Evolutionary conservation across 2,888 invertebrate species (phyloP), one percentile per base, ranked within the genome.

Genomic region (Subacronicta megacephala): DNA sequence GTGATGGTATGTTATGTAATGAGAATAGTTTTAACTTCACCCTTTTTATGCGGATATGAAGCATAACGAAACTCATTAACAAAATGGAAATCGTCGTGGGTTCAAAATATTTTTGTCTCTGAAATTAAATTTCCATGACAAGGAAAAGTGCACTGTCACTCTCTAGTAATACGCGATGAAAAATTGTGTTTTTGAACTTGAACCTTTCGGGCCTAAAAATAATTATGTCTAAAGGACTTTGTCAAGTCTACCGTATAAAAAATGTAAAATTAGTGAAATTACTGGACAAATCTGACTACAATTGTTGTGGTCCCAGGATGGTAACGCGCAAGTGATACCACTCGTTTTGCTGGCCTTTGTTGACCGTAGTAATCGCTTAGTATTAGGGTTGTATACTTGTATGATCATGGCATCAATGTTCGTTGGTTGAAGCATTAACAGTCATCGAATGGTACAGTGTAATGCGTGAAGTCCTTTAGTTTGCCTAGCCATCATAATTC

Each of bases 141-240:
- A 41, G 13, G n/a, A 33, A 45, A 35, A 52, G 15, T 37, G 53
- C 45, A 53, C 16, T 12, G 26, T 59, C 60, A 61, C 29, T 35
- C 18, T 5, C 9, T 33, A n/a, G 42, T 53, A 53, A 53, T 58
- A 35, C 16, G n/a, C 26, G 43, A 58, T 61, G 60, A 53, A 60
- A 61, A 53, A 61, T 53, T 3, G n/a, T 37, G 15, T 29, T 60
- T 18, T 42, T 33, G 45, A 41, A 26, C 36, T 23, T 15, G 17
- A 17, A 15, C 6, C 10, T 31, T 1, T 17, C 0, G 26, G 26
- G 10, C 9, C 26, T 26, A 26, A 26, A 26, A 29, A 40, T 44
- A 23, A 36, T 29, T 44, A 51, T 35, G 37, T 16, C 9, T 26
- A 26, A 26, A 26, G 26, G 26, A 10, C 26, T 10, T 10, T 26